Percentiles rank a stretch among this genome's conserved stretches.
These are phyloP conservation scores for Torymus texanus DNA, from an alignment of 2,888 invertebrate species.

Conservation along the genomic window DNA sequence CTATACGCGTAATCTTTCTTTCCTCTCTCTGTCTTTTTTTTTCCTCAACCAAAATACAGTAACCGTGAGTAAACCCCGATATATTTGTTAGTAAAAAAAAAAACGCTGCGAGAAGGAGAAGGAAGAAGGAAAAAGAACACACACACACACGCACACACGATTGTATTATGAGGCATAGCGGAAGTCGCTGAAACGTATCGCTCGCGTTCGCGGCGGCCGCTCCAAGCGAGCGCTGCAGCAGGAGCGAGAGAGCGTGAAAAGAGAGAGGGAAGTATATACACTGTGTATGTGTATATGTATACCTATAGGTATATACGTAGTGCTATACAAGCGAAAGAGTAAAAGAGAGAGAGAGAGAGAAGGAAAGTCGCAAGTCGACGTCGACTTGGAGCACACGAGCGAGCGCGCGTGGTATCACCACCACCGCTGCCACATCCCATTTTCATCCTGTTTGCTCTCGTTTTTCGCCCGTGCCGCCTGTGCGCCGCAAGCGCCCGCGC, in stretches of 20 bases:
- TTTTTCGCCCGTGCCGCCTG: conserved; percentile 44
- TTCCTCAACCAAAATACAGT: no score
- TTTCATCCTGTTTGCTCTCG: conserved; percentile 64
- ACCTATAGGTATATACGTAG: no score
- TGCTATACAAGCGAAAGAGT: neutral
- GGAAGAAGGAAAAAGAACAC: neutral
- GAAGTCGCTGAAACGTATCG: conserved; percentile 49
- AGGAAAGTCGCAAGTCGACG: conserved; percentile 54
- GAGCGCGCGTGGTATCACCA: conserved; percentile 29
- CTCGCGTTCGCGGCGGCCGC: neutral
- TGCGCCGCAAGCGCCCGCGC: conserved; percentile 21
- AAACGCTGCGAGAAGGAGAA: neutral
- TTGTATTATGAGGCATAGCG: conserved; percentile 29
- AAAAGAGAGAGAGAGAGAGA: conserved; percentile 51
- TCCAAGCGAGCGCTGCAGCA: conserved; percentile 21
- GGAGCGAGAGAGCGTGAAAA: conserved; percentile 17
- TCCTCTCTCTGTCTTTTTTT: no score
- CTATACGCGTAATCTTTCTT: no score
- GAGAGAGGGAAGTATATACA: neutral
- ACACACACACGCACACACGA: neutral
- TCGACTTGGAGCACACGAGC: conserved; percentile 57
- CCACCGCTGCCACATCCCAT: conserved; percentile 66
- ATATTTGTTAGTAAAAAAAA: neutral
- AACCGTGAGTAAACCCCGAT: no score
- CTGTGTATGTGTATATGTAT: no score